Conservation (phyloP, 2,888 invertebrate species). For the Caenorhabditis sp. region DNA sequence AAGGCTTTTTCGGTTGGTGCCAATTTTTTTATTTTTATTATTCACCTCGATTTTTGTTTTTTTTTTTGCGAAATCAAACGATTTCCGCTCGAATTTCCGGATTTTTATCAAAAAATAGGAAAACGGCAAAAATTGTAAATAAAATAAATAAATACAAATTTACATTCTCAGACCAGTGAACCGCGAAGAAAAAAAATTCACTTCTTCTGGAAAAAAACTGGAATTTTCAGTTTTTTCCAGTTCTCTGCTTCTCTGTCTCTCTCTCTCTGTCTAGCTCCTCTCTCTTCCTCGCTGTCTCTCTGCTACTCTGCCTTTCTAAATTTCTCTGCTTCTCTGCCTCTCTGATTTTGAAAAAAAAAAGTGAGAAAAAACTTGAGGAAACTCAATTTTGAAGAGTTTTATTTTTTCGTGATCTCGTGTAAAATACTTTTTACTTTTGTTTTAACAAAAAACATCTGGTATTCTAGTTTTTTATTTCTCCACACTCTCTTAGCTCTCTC, state of each 20-base stretch:
- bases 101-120: background rate
- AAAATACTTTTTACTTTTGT: no score
- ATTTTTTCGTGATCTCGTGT: no score
- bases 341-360: no score
- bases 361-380: no score
- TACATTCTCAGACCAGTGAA: background rate
- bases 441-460: no score
- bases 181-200: constrained; percentile 2
- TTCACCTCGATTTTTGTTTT: constrained; percentile 5
- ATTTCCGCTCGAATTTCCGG: constrained; percentile 9
- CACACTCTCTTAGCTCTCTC: no score
- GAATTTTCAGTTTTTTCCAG: background rate
- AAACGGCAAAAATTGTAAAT: background rate
- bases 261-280: no score
- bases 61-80: constrained; percentile 2
- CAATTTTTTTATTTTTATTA: constrained; percentile 16
- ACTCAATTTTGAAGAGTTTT: no score
- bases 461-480: no score
- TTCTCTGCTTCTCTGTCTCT: background rate
- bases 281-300: background rate
- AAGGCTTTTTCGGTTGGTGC: background rate
- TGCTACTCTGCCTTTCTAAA: constrained; percentile 5
- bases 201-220: background rate
- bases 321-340: no score
- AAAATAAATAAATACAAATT: background rate